Evolutionary conservation across 2,888 invertebrate genomes (phyloP), one percentile per base, ranked within the genome.

Genomic region (Hipparchia sbordonii): DNA sequence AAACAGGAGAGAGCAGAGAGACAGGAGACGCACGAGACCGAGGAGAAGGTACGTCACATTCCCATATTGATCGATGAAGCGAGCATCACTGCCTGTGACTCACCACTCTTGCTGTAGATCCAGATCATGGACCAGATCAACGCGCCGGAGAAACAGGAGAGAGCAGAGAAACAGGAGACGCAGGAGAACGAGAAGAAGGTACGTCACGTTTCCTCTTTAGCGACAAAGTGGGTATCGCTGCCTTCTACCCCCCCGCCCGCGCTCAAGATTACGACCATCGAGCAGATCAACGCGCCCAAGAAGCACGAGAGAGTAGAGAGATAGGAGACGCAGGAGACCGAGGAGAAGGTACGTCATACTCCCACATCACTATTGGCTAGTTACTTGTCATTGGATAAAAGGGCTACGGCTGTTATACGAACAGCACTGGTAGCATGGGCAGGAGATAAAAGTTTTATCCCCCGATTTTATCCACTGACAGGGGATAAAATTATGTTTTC

Each of bases 41-140:
- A 87, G 77, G 84, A 82, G 76, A 82, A 83, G 77, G 69, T 62
- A 46, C 2, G 48, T 10, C 33, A 10, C 59, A 56, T 56, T 56
- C 51, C 3, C 51, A 10, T 9, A 8, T 10, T 10, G 9, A 39
- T 39, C 90, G 91, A 91, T 87, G 90, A 89, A 80, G 90, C 90
- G 79, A 89, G 91, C 82, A 90, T 89, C 85, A 92, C 89, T 80
- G 85, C 91, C 85, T 88, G 90, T 77, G 93, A 92, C 85, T 92
- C 90, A 78, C 93, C 91, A 60, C 91, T 91, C 75, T 89, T 86
- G 59, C 87, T 94, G 81, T 94, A 94, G 85, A 94, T 94, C 83
- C 94, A 94, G 80, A 94, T 94, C 76, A 94, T 94, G 79, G 92
- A 93, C 83, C 91, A 94, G 84, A 94, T 94, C 82, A 94, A 94